Evolutionary conservation across 2,113 vertebrate species (phyloP), one percentile per base, ranked within the genome.

Genomic region (Coturnix japonica): DNA sequence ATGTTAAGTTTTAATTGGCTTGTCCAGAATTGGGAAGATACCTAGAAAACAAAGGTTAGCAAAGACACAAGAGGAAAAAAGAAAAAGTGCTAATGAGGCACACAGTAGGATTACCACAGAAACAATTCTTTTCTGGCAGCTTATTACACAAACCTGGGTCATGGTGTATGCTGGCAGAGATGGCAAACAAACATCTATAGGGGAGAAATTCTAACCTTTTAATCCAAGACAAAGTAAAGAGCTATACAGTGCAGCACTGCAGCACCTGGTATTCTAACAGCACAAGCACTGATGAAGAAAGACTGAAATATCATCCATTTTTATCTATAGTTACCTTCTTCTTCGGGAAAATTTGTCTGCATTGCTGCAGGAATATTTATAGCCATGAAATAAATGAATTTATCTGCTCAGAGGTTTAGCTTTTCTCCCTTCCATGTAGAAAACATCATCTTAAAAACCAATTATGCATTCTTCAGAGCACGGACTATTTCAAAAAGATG

Each of bases 171-270:
- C 8, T 9, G 2, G 47, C 35, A 72, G 47, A 15, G 25, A 72
- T 3, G 0, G 0, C 26, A 63, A 69, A 71, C 47, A 87, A 79
- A 2, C 69, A 46, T 8, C 15, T 46, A 4, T 0, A 5, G 25
- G 66, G 11, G 9, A 77, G 89, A 89, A 87, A 46, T 2, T 30
- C 14, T 11, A 85, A 73, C 12, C 47, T 37, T 51, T 51, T 28
- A 28, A 16, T 35, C 46, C 15, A 19, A 47, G 46, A 26, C n/a
- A 49, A 69, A 20, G 47, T 51, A 17, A 70, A 51, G 39, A 28
- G 37, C 67, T 35, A 21, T 37, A 23, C 16, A 13, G 54, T 1
- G 0, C 4, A 43, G 25, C 31, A 77, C 17, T 39, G 43, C 9
- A 54, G 37, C 28, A 49, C 51, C 30, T 80, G 31, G 41, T 59